phyloP scores from a whole-genome alignment of 2,797 vertebrate species.

The Argentina silus region DNA sequence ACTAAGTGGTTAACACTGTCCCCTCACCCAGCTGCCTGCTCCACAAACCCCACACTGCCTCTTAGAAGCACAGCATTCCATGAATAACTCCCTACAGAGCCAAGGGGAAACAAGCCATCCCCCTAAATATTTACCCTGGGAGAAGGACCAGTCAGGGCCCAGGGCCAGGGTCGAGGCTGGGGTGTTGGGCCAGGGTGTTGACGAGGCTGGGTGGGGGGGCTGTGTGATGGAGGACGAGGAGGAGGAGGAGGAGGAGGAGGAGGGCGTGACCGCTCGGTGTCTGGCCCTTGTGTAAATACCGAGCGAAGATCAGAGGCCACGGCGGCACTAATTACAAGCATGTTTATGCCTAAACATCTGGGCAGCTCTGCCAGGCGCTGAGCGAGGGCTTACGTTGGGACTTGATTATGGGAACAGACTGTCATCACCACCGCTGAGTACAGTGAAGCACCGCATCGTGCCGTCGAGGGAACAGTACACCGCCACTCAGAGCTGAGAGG shows the following conservation, averaged over 20 bases:
- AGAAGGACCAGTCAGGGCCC: slow-evolving; percentile 50
- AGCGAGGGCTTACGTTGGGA: slow-evolving; percentile 39
- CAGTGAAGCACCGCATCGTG: background rate
- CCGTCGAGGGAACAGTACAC: background rate
- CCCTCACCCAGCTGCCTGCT: too few relatives aligned
- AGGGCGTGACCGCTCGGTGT: slow-evolving; percentile 45
- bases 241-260: slow-evolving; percentile 16
- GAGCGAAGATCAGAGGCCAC: slow-evolving; percentile 62
- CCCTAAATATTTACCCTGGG: slow-evolving; percentile 65
- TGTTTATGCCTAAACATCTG: slow-evolving; percentile 68
- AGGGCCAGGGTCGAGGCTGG: background rate
- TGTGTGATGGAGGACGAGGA: slow-evolving; percentile 13
- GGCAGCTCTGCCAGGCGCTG: slow-evolving; percentile 36
- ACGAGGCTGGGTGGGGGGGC: background rate
- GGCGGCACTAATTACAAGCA: slow-evolving; percentile 57
- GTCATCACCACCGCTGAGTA: slow-evolving; percentile 11
- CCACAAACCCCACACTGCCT: too few relatives aligned
- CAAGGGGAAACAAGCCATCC: slow-evolving; percentile 35
- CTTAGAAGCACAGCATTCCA: background rate
- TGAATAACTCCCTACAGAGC: background rate
- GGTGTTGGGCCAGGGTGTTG: background rate
- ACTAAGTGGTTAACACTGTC: too few relatives aligned
- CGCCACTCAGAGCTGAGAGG: background rate
- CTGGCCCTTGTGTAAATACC: slow-evolving; percentile 32
- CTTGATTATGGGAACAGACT: slow-evolving; percentile 34